Evolutionary conservation across 2,797 vertebrate species (phyloP).

Genomic region (Crocodylus rhombifer): DNA sequence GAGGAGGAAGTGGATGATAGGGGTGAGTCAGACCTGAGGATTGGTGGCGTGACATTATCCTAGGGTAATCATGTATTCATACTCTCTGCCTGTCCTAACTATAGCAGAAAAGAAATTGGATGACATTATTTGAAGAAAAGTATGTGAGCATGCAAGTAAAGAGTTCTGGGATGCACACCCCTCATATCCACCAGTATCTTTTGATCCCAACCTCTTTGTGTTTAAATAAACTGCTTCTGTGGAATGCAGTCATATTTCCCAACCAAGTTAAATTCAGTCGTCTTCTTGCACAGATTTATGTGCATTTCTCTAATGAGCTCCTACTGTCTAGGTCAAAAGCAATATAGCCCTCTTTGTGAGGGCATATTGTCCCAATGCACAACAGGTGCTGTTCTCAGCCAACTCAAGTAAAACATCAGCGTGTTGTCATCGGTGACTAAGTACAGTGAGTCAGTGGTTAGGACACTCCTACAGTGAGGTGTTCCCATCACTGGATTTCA

Average conservation of each 20-base stretch:
- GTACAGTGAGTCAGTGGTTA: neutral
- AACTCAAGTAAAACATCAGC: slow-evolving; percentile 20
- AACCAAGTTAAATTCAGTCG: neutral
- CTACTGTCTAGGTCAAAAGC: neutral
- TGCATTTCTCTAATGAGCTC: neutral
- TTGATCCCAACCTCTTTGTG: neutral
- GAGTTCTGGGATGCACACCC: neutral
- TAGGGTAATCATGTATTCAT: neutral
- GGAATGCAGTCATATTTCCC: neutral
- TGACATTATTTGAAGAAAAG: neutral
- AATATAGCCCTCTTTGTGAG: neutral
- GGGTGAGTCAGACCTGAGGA: neutral
- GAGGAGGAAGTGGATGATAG: neutral
- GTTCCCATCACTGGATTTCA: neutral
- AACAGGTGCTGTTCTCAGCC: slow-evolving; percentile 4
- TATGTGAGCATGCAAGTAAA: neutral
- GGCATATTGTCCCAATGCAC: neutral
- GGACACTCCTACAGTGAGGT: slow-evolving; percentile 23
- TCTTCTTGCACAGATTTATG: neutral
- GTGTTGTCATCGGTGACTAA: neutral
- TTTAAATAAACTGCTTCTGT: slow-evolving; percentile 12
- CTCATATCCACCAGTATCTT: neutral
- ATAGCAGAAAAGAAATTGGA: neutral
- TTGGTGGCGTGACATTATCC: neutral
- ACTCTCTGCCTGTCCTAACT: neutral